phyloP scores from a whole-genome alignment of 2,797 vertebrate genomes.

The Menidia menidia region DNA sequence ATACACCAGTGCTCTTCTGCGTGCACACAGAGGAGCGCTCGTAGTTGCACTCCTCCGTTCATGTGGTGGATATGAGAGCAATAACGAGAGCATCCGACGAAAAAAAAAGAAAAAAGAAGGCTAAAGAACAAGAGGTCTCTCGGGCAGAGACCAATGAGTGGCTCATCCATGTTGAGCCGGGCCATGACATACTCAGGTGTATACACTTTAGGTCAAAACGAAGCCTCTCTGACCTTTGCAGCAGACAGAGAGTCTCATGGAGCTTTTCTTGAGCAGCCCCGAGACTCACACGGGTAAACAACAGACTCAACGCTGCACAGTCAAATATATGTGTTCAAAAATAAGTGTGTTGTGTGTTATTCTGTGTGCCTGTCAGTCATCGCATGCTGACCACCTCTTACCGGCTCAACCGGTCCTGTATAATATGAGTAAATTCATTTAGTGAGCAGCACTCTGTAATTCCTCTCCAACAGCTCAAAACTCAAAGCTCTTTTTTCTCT shows the following conservation, averaged over 20 bases:
- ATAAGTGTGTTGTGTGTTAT: background rate
- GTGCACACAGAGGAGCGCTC: slow-evolving; percentile 35
- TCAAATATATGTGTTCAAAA: slow-evolving; percentile 3
- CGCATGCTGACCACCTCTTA: slow-evolving; percentile 37
- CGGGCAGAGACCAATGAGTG: slow-evolving; percentile 53
- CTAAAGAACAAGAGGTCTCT: slow-evolving; percentile 62
- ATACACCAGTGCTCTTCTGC: slow-evolving; percentile 38
- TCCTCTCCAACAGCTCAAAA: slow-evolving; percentile 41
- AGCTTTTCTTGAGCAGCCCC: slow-evolving; percentile 57
- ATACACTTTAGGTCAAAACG: slow-evolving; percentile 67
- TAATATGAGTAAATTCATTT: slow-evolving; percentile 41
- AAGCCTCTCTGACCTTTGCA: slow-evolving; percentile 75
- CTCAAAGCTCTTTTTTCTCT: slow-evolving; percentile 24
- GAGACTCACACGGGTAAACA: slow-evolving; percentile 64
- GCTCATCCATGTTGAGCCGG: slow-evolving; percentile 68
- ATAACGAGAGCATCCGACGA: slow-evolving; percentile 38
- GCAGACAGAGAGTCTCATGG: slow-evolving; percentile 61
- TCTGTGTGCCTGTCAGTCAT: slow-evolving; percentile 18
- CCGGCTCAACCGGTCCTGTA: slow-evolving; percentile 12
- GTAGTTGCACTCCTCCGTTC: slow-evolving; percentile 14
- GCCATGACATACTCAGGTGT: slow-evolving; percentile 61
- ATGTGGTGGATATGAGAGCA: slow-evolving; percentile 33
- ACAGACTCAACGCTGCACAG: slow-evolving; percentile 47
- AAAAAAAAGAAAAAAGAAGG: slow-evolving; percentile 44
- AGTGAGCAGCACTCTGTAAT: slow-evolving; percentile 29